A percentile compares a stretch with the other conserved stretches of the same genome.
Evolutionary conservation across 1,140 invertebrate genomes (phyloP).

Genomic region (Plutomurus gul): DNA sequence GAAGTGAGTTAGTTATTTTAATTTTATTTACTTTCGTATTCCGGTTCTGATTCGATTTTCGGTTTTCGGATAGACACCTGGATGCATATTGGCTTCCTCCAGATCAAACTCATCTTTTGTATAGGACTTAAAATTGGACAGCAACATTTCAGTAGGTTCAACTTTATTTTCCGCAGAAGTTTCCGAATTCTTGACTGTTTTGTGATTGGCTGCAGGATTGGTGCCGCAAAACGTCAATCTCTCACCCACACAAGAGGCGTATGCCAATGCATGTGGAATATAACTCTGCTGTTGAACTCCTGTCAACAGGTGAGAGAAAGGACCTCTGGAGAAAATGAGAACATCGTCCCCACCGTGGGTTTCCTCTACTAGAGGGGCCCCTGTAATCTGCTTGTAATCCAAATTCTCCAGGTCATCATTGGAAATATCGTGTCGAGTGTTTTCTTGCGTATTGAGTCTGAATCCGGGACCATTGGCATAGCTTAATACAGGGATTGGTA

Average conservation of each 20-base stretch:
- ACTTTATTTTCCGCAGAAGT: no score
- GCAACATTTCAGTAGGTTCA: no score
- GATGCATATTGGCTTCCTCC: not conserved
- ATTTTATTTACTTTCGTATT: no score
- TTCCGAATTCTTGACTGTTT: no score
- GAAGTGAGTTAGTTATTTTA: not conserved
- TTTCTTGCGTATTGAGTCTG: slow-evolving; percentile 55
- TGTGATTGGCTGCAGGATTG: no score
- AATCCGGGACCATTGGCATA: slow-evolving; percentile 76
- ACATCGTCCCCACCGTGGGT: slow-evolving; percentile 91
- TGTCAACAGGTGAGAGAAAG: slow-evolving; percentile 62
- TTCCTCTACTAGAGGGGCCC: slow-evolving; percentile 67
- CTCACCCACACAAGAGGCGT: slow-evolving; percentile 69
- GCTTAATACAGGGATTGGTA: slow-evolving; percentile 71
- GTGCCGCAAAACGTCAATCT: slow-evolving; percentile 1
- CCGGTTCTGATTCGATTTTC: not conserved
- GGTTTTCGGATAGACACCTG: not conserved
- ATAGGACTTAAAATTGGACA: no score
- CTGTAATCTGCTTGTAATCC: slow-evolving; percentile 60
- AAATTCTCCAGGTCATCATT: slow-evolving; percentile 54
- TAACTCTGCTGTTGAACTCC: slow-evolving; percentile 70
- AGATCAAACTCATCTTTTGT: no score
- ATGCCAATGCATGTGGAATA: slow-evolving; percentile 75
- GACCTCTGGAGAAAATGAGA: slow-evolving; percentile 58
- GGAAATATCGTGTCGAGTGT: slow-evolving; percentile 56